Conservation (phyloP, 2,113 vertebrate genomes). For the Paramormyrops kingsleyae region DNA sequence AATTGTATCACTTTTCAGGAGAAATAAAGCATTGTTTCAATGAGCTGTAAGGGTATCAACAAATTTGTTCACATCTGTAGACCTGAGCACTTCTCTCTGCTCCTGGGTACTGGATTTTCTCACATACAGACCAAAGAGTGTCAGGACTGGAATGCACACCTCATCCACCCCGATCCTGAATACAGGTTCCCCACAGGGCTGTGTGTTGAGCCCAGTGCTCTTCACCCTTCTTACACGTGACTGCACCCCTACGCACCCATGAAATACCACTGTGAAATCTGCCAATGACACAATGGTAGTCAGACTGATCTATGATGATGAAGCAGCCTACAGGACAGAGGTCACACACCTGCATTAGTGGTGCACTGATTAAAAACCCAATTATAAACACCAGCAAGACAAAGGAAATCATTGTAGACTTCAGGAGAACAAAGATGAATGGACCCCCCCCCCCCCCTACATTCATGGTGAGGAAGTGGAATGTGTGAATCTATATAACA, state of each 20-base stretch:
- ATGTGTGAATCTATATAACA: not conserved
- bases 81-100: not conserved
- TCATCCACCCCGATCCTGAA: not conserved
- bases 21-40: too few relatives aligned
- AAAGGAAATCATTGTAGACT: not conserved
- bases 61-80: too few relatives aligned
- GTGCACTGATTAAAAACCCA: not conserved
- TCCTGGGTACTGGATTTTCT: not conserved
- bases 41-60: too few relatives aligned
- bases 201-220: not conserved
- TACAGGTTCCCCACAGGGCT: not conserved
- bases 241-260: not conserved
- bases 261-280: not conserved
- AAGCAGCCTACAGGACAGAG: not conserved
- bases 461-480: not conserved
- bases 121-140: not conserved
- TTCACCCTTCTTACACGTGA: not conserved
- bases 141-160: not conserved
- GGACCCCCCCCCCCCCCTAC: not conserved
- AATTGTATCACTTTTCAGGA: too few relatives aligned
- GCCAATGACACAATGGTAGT: not conserved
- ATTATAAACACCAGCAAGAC: not conserved
- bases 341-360: not conserved
- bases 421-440: not conserved
- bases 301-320: not conserved